Evolutionary conservation across 2,888 invertebrate genomes (phyloP).

Genomic region (Plagodis dolabraria): DNA sequence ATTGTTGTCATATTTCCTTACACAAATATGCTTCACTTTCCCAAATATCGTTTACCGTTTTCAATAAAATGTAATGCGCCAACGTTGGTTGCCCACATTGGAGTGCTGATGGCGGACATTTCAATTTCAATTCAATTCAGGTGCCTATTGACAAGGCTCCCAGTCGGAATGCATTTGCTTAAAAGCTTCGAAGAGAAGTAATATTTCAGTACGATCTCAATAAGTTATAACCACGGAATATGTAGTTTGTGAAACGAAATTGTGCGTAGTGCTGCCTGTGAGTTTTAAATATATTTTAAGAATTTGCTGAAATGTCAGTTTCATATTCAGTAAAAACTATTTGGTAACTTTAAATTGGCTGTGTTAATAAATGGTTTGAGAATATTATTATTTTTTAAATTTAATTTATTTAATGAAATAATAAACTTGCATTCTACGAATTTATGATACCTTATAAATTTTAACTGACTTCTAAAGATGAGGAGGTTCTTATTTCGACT

Average conservation of each 20-base stretch:
- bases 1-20: no score
- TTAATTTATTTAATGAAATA: no score
- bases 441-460: no score
- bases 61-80: slow-evolving; percentile 39
- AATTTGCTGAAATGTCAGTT: no score
- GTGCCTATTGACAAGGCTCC: slow-evolving; percentile 47
- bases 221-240: slow-evolving; percentile 5
- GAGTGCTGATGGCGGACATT: slow-evolving; percentile 36
- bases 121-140: slow-evolving; percentile 48
- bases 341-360: no score
- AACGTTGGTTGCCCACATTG: slow-evolving; percentile 25
- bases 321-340: no score
- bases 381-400: no score
- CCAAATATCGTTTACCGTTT: slow-evolving; percentile 15
- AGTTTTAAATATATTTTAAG: no score
- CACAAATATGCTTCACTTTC: slow-evolving; percentile 6
- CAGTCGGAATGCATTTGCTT: slow-evolving; percentile 53
- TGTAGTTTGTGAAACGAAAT: neutral
- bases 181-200: slow-evolving; percentile 47
- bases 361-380: no score
- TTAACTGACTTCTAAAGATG: no score
- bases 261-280: neutral
- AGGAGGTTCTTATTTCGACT: no score
- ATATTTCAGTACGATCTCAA: slow-evolving; percentile 40
- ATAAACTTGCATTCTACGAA: no score